Percentiles rank a stretch among this genome's conserved stretches.
Evolutionary conservation across 2,888 invertebrate species (phyloP).

Genomic region (Leucoma salicis): DNA sequence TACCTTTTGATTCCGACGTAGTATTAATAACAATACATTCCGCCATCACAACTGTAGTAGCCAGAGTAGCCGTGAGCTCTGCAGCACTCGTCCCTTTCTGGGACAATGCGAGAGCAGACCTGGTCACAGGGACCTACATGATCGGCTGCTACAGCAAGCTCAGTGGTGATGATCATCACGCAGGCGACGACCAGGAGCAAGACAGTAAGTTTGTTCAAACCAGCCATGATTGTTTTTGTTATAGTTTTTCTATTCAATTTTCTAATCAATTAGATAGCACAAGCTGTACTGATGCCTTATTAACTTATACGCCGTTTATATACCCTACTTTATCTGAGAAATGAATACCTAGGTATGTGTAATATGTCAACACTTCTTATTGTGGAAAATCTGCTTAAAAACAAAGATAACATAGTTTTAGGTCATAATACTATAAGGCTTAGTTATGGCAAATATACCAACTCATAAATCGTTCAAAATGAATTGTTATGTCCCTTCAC

Average conservation of each 20-base stretch:
- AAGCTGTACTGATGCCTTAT: background rate
- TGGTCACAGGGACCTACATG: background rate
- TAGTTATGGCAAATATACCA: too few relatives aligned
- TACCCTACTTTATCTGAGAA: too few relatives aligned
- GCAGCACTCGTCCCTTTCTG: background rate
- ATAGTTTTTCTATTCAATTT: too few relatives aligned
- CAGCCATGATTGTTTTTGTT: too few relatives aligned
- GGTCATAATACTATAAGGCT: too few relatives aligned
- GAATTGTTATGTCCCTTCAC: too few relatives aligned
- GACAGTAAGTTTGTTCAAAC: background rate
- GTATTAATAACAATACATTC: conserved; percentile 2
- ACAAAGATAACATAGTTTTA: too few relatives aligned
- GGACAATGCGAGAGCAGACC: background rate
- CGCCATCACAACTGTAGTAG: background rate
- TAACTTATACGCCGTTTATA: background rate
- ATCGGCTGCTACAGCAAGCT: background rate
- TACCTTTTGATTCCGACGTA: background rate
- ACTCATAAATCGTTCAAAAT: too few relatives aligned
- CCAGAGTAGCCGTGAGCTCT: background rate
- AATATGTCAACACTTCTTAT: too few relatives aligned
- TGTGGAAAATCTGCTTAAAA: too few relatives aligned
- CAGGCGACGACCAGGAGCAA: background rate
- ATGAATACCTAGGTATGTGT: too few relatives aligned
- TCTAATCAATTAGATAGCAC: too few relatives aligned
- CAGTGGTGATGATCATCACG: background rate